Percentiles rank a stretch among this genome's conserved stretches.
Conservation (phyloP, 2,888 invertebrate genomes). For the Fissipunctia ypsillon region DNA sequence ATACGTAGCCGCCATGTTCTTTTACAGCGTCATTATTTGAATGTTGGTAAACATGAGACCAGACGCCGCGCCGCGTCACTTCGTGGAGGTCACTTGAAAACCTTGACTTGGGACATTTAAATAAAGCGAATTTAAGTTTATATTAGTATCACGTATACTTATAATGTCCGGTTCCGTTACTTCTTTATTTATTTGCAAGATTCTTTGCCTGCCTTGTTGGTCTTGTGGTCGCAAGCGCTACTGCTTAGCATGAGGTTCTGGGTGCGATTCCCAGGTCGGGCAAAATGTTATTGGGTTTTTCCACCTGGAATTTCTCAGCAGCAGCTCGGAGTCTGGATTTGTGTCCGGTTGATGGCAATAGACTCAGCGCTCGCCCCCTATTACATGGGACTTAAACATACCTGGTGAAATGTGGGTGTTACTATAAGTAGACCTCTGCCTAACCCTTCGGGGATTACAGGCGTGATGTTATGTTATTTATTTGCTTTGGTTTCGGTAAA, state of each 20-base stretch:
- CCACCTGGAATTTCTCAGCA: background rate
- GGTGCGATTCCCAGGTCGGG: background rate
- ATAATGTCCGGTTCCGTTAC: slow-evolving; percentile 31
- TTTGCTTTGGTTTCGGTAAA: background rate
- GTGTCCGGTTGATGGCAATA: background rate
- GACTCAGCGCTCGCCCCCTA: background rate
- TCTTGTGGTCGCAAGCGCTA: background rate
- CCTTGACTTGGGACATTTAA: slow-evolving; percentile 36
- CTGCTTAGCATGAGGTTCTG: background rate
- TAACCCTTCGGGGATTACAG: too few relatives aligned
- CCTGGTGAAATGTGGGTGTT: background rate
- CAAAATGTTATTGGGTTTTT: background rate
- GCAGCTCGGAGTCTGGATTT: background rate
- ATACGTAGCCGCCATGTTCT: slow-evolving; percentile 26
- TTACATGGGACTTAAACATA: background rate
- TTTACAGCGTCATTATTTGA: slow-evolving; percentile 30
- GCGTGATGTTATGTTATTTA: background rate
- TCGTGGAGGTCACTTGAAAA: slow-evolving; percentile 26
- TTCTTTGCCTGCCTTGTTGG: background rate
- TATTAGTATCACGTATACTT: slow-evolving; percentile 26
- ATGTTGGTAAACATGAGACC: slow-evolving; percentile 43
- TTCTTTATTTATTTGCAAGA: slow-evolving; percentile 6
- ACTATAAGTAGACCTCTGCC: background rate
- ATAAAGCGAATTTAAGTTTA: slow-evolving; percentile 29
- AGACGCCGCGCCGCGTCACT: slow-evolving; percentile 12